phyloP scores from a whole-genome alignment of 2,797 vertebrate species.

The Tragopan temminckii region DNA sequence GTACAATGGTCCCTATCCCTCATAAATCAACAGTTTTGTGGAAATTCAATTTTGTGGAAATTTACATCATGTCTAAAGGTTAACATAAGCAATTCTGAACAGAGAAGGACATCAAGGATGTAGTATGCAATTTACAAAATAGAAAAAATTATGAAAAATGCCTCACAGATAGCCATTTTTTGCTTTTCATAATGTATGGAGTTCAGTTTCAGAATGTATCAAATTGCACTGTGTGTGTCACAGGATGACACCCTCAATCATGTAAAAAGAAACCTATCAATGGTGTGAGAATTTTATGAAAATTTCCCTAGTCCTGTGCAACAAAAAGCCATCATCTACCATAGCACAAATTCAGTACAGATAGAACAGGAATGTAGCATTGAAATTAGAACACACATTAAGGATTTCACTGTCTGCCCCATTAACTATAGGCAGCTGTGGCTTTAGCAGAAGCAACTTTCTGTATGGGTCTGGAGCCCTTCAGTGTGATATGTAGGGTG shows the following conservation, averaged over 20 bases:
- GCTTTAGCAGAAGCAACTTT: neutral
- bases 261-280: accelerated
- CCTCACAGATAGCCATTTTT: neutral
- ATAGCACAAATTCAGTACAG: neutral
- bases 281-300: neutral
- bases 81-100: neutral
- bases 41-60: neutral
- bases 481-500: accelerated
- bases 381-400: neutral
- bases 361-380: neutral
- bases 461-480: neutral
- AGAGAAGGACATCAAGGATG: neutral
- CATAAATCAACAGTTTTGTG: neutral
- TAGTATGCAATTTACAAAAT: neutral
- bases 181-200: neutral
- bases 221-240: neutral
- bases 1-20: neutral
- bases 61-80: neutral
- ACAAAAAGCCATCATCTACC: neutral
- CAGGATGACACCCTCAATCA: neutral
- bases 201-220: neutral
- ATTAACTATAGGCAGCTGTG: neutral
- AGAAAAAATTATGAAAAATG: neutral
- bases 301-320: neutral
- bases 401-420: neutral